Conservation (phyloP, 2,113 vertebrate species). For the Neofelis nebulosa region DNA sequence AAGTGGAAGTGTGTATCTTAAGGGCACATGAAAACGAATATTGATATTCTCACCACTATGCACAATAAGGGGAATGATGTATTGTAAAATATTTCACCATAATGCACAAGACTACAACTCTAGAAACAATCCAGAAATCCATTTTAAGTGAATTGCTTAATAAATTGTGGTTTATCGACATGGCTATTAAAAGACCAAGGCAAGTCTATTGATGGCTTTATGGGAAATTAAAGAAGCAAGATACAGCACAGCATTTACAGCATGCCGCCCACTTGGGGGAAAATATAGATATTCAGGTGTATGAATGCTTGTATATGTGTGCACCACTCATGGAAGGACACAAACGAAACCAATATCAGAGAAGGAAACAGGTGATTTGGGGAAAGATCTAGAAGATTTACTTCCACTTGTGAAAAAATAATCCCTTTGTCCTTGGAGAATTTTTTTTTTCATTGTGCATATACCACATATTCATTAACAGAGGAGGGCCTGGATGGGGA, state of each 20-base stretch:
- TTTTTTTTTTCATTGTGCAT: not conserved
- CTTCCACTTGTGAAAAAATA: not conserved
- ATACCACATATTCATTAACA: not conserved
- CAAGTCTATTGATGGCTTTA: not conserved
- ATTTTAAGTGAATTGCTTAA: not conserved
- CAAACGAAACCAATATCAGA: not conserved
- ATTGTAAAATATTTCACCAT: not conserved
- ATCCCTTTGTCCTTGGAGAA: not conserved
- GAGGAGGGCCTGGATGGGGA: not conserved
- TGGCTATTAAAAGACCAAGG: not conserved
- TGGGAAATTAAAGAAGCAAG: not conserved
- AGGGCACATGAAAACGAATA: not conserved
- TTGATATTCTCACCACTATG: not conserved
- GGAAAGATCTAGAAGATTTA: not conserved
- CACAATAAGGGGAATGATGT: not conserved
- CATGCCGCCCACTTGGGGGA: not conserved
- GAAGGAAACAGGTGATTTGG: not conserved
- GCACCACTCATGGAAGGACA: not conserved
- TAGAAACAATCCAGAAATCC: not conserved
- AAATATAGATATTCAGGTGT: not conserved
- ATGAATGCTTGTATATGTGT: not conserved
- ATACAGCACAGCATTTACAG: rapidly evolving
- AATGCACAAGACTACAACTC: not conserved
- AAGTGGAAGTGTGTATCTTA: not conserved
- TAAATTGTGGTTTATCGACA: not conserved